Base-by-base conservation (phyloP, 2,888 invertebrate genomes). In the Cephus nigrinus region DNA sequence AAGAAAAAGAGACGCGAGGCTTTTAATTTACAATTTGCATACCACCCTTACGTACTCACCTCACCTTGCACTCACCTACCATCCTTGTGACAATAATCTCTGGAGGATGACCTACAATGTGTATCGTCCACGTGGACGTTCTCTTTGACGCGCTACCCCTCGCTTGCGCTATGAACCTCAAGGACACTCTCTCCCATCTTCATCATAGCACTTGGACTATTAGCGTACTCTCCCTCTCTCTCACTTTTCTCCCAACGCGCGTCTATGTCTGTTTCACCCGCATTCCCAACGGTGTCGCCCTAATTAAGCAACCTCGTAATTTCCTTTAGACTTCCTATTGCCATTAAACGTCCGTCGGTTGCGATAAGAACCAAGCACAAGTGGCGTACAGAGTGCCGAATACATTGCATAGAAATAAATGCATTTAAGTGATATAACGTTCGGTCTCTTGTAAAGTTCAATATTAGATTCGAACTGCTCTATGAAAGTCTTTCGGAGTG, bases 281-380 rank as follows among this genome's bases (percentile, higher is more conserved):
- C 68, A 15, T 12, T 74, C 74, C 69, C 77, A 77, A 73, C 69
- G 30, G 32, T 32, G 69, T 55, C 81, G 79, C 76, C 78, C 82
- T 82, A 82, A 85, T 85, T 85, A 83, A 80, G 80, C 82, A 81
- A 79, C 79, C 80, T 82, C 81, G 78, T 80, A 80, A 78, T 81
- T 83, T 83, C 83, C 82, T 78, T 23, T 40, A 73, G 36, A 11
- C 23, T 40, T 75, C 11, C 55, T 55, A 23, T 9, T 55, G 9
- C 23, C 9, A 55, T 55, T 55, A 55, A 55, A 55, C 55, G 55
- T 55, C 5, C 23, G 23, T 55, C 23, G 23, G 23, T 9, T 9
- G 9, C 55, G 55, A 5, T 55, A 55, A 55, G 23, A 55, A 15
- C 5, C 5, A 2, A 55, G 23, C 23, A 23, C 9, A 23, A 55